Evolutionary conservation across 2,888 invertebrate species (phyloP), one percentile per base, ranked within the genome.

Genomic region (Pachycephus smyrnensis): DNA sequence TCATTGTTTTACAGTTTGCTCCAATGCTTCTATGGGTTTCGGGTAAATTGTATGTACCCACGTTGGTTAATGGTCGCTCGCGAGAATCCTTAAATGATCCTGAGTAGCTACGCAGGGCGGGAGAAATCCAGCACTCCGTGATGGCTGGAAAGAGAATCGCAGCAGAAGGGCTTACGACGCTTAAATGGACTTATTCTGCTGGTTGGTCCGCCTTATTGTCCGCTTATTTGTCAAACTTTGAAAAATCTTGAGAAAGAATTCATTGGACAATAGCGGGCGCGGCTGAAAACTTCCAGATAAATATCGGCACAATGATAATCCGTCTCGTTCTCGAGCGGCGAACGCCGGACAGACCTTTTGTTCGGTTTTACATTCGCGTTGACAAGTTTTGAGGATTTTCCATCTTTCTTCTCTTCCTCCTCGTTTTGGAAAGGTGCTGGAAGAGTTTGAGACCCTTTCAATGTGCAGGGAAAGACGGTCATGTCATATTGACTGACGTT

Each of bases 221-320:
- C 82, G 76, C 76, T 82, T 83, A 85, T 85, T 87, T 84, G 86
- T 82, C 80, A 81, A 86, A 55, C 55, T 78, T 76, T 69, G 82
- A 82, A 82, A 71, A 85, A 78, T 80, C 73, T 74, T 69, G 82
- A 82, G 75, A 80, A 77, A 75, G 79, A 82, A 75, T 85, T 82
- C 81, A 80, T 80, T 78, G 73, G 76, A 79, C 81, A 84, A 82
- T 80, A 77, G 69, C 75, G 77, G 55, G 68, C 80, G 81, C 80
- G 80, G 80, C 75, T 77, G 80, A 76, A 86, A 84, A 85, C 85
- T 86, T 79, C 74, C 81, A 88, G 89, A 89, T 89, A 88, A 89
- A 89, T 86, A 89, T 88, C 88, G 84, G 82, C 81, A 86, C 86
- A 85, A 89, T 86, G 87, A 87, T 89, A 88, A 89, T 89, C 89